Evolutionary conservation across 2,113 vertebrate genomes (phyloP).

Genomic region (Zingel zingel): DNA sequence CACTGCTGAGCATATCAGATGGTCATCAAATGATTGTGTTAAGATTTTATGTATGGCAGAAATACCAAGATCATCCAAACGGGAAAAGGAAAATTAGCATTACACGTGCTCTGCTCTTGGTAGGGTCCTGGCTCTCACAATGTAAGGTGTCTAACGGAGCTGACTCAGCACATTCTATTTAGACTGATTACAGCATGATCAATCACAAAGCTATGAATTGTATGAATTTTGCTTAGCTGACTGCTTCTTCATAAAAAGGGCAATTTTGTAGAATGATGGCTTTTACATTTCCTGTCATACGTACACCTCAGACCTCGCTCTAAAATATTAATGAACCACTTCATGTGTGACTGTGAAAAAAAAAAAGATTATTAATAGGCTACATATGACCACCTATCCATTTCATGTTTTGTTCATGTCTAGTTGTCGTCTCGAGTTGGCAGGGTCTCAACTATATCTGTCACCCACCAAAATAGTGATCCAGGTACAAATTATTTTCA

Average conservation of each 20-base stretch:
- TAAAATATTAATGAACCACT: constrained; percentile 3
- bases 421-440: neutral
- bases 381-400: neutral
- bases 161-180: constrained; percentile 55
- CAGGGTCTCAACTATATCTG: neutral
- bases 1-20: constrained; percentile 21
- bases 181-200: constrained; percentile 58
- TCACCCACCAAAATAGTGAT: neutral
- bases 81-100: constrained; percentile 48
- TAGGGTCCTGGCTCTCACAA: constrained; percentile 25
- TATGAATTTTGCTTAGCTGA: constrained; percentile 28
- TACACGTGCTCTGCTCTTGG: constrained; percentile 55
- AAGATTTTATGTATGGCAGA: constrained; percentile 25
- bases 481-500: neutral
- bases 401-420: neutral
- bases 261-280: constrained; percentile 22
- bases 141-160: constrained; percentile 46
- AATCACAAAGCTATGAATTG: constrained; percentile 45
- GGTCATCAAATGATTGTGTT: constrained; percentile 52
- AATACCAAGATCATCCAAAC: constrained; percentile 19
- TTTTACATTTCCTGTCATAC: constrained; percentile 30
- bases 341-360: neutral
- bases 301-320: neutral
- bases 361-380: neutral
- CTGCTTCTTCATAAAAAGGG: constrained; percentile 47